Evolutionary conservation across 1,140 invertebrate species (phyloP).

Genomic region (Nymphalis io): DNA sequence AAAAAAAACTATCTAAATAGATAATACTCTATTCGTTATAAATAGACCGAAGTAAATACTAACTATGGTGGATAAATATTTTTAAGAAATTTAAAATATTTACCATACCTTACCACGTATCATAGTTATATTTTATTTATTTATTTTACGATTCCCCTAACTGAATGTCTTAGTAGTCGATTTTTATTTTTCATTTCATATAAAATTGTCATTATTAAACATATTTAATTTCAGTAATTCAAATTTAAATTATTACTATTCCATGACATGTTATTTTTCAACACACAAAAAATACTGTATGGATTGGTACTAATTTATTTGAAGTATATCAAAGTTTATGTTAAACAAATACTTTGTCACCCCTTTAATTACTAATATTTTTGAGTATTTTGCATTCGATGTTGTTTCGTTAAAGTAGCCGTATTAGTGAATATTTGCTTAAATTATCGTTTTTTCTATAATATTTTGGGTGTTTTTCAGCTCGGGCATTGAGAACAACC

Average conservation of each 20-base stretch:
- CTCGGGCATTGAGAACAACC: constrained; percentile 97
- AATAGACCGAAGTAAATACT: not conserved
- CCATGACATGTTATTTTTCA: not conserved
- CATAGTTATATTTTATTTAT: not conserved
- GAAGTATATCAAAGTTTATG: not conserved
- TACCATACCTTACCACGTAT: not conserved
- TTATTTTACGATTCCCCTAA: constrained; percentile 1
- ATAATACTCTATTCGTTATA: too few relatives aligned
- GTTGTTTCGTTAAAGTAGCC: constrained; percentile 60
- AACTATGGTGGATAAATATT: not conserved
- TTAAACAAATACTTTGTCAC: constrained; percentile 10
- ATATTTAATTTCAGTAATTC: not conserved
- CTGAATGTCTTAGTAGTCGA: constrained; percentile 17
- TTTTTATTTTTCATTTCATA: constrained; percentile 4
- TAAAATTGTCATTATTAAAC: not conserved
- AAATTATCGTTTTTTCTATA: constrained; percentile 39
- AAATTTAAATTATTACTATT: not conserved
- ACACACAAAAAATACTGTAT: not conserved
- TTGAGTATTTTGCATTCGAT: constrained; percentile 48
- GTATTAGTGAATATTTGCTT: constrained; percentile 14
- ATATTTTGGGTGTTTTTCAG: constrained; percentile 81
- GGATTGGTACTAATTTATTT: not conserved
- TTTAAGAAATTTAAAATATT: not conserved
- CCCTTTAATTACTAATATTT: constrained; percentile 22
- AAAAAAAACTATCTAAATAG: too few relatives aligned